Conservation (phyloP, 2,797 vertebrate species). For the Malurus splendens region DNA sequence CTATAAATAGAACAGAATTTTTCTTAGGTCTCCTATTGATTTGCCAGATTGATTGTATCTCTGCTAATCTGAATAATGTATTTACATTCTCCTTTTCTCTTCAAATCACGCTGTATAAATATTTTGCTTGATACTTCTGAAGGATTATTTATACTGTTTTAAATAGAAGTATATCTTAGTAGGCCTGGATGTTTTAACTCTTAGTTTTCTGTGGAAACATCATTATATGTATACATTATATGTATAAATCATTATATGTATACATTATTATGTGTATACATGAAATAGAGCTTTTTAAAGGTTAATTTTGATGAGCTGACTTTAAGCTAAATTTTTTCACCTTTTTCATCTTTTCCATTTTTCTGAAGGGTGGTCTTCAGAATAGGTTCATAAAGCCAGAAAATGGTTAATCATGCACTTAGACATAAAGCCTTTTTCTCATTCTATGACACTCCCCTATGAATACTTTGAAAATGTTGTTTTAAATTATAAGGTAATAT, state of each 20-base stretch:
- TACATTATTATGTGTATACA: background rate
- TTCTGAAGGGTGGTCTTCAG: background rate
- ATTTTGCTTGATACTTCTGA: background rate
- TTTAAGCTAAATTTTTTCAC: background rate
- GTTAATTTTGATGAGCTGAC: background rate
- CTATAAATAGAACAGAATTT: slow-evolving; percentile 69
- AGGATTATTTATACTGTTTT: background rate
- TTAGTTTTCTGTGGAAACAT: background rate
- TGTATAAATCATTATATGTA: background rate
- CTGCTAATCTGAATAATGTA: slow-evolving; percentile 58
- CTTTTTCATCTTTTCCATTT: background rate
- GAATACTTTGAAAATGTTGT: background rate
- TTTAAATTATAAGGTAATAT: background rate
- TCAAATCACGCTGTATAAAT: background rate
- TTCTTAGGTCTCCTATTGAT: slow-evolving; percentile 57
- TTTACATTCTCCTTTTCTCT: background rate
- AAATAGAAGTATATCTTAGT: background rate
- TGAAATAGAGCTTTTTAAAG: background rate
- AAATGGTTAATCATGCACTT: background rate
- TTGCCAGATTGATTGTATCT: slow-evolving; percentile 60
- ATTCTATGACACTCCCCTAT: background rate
- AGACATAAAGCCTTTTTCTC: background rate
- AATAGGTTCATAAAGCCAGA: background rate
- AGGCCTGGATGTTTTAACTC: background rate
- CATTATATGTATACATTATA: background rate